phyloP scores from a whole-genome alignment of 2,888 invertebrate genomes.

The Escarpia spicata region DNA sequence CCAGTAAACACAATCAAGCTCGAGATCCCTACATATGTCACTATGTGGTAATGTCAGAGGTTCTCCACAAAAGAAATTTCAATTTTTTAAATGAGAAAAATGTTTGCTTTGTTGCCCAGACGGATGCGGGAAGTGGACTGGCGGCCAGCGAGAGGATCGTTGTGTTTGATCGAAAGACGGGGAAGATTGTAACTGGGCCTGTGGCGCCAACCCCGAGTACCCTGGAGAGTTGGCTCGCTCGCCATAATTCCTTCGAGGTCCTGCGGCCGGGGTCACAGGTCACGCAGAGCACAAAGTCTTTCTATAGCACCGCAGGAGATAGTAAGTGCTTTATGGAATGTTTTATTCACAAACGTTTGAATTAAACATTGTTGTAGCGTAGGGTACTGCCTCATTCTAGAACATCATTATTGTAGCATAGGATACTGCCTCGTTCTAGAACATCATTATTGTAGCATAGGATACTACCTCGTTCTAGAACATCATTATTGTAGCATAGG shows the following conservation, averaged over 20 bases:
- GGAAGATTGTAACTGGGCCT: constrained; percentile 77
- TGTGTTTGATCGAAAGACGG: constrained; percentile 85
- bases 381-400: background rate
- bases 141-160: constrained; percentile 68
- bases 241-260: constrained; percentile 88
- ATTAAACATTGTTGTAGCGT: background rate
- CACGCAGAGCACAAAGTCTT: constrained; percentile 3
- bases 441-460: too few relatives aligned
- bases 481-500: too few relatives aligned
- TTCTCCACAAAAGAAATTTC: background rate
- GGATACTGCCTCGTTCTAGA: background rate
- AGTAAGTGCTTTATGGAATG: background rate
- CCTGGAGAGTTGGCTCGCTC: constrained; percentile 84
- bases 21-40: background rate
- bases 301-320: background rate
- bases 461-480: too few relatives aligned
- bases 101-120: background rate
- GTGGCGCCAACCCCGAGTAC: constrained; percentile 84
- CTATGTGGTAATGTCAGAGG: background rate
- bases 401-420: too few relatives aligned
- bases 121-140: background rate
- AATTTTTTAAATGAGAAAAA: background rate
- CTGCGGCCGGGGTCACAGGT: constrained; percentile 66
- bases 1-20: background rate
- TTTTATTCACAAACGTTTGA: background rate